phyloP scores from a whole-genome alignment of 2,888 invertebrate genomes.

The Clunio marinus region DNA sequence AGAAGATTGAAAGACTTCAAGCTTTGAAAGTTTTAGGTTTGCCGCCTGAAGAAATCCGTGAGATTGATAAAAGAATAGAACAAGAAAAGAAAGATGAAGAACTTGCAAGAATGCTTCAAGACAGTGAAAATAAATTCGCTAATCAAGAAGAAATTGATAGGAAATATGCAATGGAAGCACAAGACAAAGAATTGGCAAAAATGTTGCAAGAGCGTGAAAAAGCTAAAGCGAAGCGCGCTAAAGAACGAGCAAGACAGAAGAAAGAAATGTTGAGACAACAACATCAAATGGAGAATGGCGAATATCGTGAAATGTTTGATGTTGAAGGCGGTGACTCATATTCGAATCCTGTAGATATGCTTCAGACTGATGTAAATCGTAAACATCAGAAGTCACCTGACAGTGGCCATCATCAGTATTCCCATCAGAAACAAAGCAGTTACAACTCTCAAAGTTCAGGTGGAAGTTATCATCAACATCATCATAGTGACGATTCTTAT shows the following conservation, averaged over 20 bases:
- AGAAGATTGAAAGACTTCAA: conserved; percentile 40
- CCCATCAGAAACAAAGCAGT: conserved; percentile 36
- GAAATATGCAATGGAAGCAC: conserved; percentile 70
- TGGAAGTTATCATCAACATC: conserved; percentile 13
- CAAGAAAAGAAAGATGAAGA: conserved; percentile 75
- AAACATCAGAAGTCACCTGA: conserved; percentile 23
- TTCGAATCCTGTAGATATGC: conserved; percentile 41
- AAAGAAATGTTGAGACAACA: conserved; percentile 55
- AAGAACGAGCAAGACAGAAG: conserved; percentile 64
- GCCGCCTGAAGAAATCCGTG: conserved; percentile 54
- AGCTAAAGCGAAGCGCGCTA: conserved; percentile 64
- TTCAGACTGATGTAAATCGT: conserved; percentile 39
- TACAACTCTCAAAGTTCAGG: conserved; percentile 30
- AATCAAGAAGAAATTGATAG: conserved; percentile 59
- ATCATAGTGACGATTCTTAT: conserved; percentile 50
- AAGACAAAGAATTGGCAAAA: conserved; percentile 72
- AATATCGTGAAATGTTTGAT: neutral
- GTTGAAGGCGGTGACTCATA: conserved; percentile 40
- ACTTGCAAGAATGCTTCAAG: conserved; percentile 69
- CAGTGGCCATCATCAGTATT: neutral
- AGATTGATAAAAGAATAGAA: conserved; percentile 56
- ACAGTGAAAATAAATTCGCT: conserved; percentile 64
- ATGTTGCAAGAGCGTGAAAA: conserved; percentile 71
- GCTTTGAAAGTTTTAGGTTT: conserved; percentile 52
- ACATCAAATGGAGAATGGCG: conserved; percentile 51